A percentile compares a stretch with the other conserved stretches of the same genome.
Conservation (phyloP, 1,140 invertebrate species). For the Littorina saxatilis region DNA sequence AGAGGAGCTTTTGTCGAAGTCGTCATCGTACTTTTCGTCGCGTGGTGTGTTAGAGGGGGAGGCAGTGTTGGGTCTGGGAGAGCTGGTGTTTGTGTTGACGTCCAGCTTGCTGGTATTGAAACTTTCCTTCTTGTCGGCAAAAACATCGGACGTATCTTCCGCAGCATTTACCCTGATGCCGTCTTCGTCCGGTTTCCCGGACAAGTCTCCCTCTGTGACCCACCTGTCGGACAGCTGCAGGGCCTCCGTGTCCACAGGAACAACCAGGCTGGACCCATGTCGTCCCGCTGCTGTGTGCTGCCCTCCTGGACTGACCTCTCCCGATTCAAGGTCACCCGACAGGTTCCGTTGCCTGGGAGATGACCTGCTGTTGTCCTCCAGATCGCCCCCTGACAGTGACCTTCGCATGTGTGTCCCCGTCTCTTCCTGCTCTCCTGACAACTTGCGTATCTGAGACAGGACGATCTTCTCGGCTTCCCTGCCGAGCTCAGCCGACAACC, state of each 20-base stretch:
- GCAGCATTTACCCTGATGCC: background rate
- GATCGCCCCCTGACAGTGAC: no score
- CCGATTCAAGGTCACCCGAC: background rate
- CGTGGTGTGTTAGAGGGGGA: no score
- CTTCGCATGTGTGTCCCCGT: no score
- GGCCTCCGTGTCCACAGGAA: background rate
- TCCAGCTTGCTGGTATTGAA: no score
- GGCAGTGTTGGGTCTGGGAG: no score
- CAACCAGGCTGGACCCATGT: background rate
- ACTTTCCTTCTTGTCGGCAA: background rate
- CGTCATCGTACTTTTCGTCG: no score
- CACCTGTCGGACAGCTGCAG: background rate
- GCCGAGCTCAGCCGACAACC: background rate
- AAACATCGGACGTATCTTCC: background rate
- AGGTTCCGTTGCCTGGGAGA: no score
- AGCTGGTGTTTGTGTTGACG: no score
- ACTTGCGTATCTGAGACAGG: background rate
- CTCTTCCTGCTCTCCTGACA: background rate
- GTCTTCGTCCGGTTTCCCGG: background rate
- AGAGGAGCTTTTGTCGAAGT: background rate
- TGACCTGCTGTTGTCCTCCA: no score
- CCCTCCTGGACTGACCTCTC: background rate
- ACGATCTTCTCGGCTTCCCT: background rate
- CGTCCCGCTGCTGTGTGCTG: background rate
- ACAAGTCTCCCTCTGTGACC: constrained; percentile 4